Evolutionary conservation across 2,888 invertebrate genomes (phyloP), one percentile per base, ranked within the genome.

Genomic region (Drosophila meridionalis): DNA sequence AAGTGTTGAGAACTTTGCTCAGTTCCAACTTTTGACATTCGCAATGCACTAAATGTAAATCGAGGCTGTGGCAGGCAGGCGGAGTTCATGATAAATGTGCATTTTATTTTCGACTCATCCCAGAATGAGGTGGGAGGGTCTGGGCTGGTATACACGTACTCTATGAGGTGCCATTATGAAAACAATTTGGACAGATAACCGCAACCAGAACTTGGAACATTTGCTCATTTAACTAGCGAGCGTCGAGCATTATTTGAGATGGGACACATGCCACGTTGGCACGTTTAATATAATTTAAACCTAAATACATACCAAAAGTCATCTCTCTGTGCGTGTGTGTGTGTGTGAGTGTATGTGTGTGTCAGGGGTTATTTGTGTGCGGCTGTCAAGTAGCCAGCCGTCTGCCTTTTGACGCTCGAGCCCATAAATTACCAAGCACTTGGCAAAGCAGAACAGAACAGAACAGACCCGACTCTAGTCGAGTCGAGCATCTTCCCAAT

Each of bases 271-370:
- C 78, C 90, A 89, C 74, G 75, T 73, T 79, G 90, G 82, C 82
- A 88, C 52, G 79, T 80, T 83, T 85, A 83, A 87, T 89, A 89
- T 89, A 87, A 88, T 87, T 87, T 89, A 89, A 89, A 81, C 89
- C 89, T 76, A 85, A 87, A 79, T 72, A 88, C 83, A 86, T 78
- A 80, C 89, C 74, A 61, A 53, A 65, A 57, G 59, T 80, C 73
- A 73, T 63, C 50, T 50, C 8, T 30, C 11, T 45, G 2, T 6
- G 0, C 28, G 4, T n/a, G 68, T 52, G 65, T 67, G 64, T 68
- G 63, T 59, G 62, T 48, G 56, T 63, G 62, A 53, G 55, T 65
- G 52, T 72, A 65, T 50, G 57, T 69, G 58, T 55, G 65, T n/a
- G 71, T 78, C 80, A 76, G 67, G 80, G 76, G 56, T 78, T 78